Base-by-base conservation (phyloP, 2,888 invertebrate species). In the Nysson spinosus region DNA sequence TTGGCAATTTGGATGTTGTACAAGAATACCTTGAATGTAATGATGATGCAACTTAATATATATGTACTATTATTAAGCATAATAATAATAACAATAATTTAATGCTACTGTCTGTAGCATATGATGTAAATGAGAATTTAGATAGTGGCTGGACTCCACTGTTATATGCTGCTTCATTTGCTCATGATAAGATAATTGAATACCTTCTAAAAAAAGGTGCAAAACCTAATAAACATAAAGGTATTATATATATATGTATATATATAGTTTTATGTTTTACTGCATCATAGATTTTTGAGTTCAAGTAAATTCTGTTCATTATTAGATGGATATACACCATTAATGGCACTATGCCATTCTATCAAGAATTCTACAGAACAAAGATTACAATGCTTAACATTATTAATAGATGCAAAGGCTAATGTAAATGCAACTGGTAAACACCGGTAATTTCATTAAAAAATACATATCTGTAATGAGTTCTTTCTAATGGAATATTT, bases 271-370 rank as follows among this genome's bases (percentile, higher is more conserved):
- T 1, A 14, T 14, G n/a, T 9, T 7, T 6, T 6, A 16, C 17
- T 1, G 24, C 14, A 16, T 46, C 9, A 43, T 6, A 44, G 1
- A 5, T 12, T 19, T 61, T 37, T 40, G 7, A 11, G 30, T 26
- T 60, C 2, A 30, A 16, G 7, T 37, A 16, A 35, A 43, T 39
- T 7, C n/a, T 49, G 12, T 17, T 12, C 20, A 47, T 43, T 32
- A 88, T 30, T 85, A 92, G 92, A 92, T 85, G 90, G 90, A n/a
- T 88, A 89, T 49, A 91, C 91, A 30, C 89, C 91, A 17, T 82
- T 92, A 47, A 92, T 92, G 91, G 89, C 90, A 64, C 89, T 90
- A n/a, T 91, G 91, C 75, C 88, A 87, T 72, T 90, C 89, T 63
- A 87, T 86, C n/a, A 87, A 83, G 62, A 84, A 85, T 46, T 87